Evolutionary conservation across 2,888 invertebrate genomes (phyloP).

Genomic region (Clunio marinus): DNA sequence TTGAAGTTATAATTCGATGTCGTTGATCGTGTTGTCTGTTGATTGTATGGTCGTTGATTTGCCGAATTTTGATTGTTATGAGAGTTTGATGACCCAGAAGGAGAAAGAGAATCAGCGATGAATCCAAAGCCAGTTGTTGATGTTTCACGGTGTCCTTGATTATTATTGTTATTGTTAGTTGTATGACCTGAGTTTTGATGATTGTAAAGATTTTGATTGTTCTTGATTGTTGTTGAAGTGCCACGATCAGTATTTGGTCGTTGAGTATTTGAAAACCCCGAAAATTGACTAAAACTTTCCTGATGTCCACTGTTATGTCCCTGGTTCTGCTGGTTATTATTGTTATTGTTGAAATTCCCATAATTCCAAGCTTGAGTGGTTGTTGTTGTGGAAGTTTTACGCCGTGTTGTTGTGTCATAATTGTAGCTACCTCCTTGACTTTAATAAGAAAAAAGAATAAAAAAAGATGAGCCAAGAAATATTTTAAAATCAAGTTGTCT

Average conservation of each 20-base stretch:
- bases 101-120: background rate
- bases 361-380: background rate
- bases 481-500: too few species aligned
- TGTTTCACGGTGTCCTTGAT: background rate
- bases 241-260: background rate
- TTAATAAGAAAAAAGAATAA: background rate
- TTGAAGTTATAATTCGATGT: background rate
- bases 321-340: background rate
- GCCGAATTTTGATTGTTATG: slow-evolving; percentile 2
- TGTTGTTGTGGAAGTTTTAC: background rate
- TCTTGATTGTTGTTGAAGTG: background rate
- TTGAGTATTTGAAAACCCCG: background rate
- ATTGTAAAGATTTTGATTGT: background rate
- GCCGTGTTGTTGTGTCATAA: background rate
- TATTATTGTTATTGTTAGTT: too few species aligned
- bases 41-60: background rate
- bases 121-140: background rate
- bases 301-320: background rate
- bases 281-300: background rate
- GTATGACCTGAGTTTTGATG: too few species aligned
- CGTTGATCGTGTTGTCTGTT: slow-evolving; percentile 1
- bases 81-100: background rate
- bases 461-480: too few species aligned
- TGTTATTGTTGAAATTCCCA: too few species aligned
- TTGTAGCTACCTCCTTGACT: background rate